Conservation (phyloP, 2,113 vertebrate genomes). For the Meleagris gallopavo region DNA sequence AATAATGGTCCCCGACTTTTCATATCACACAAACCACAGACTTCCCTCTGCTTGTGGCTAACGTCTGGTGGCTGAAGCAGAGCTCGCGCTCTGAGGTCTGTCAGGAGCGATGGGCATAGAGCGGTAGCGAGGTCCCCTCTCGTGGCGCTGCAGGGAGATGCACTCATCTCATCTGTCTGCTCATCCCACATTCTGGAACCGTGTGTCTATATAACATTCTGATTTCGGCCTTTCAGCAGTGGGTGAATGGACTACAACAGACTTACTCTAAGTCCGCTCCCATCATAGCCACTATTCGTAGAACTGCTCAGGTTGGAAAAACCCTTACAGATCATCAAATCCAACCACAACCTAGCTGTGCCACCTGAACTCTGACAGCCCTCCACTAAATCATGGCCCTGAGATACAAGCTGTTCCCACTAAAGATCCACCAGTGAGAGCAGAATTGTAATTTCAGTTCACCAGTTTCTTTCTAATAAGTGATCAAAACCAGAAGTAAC, state of each 20-base stretch:
- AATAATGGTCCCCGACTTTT: constrained; percentile 38
- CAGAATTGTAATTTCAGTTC: neutral
- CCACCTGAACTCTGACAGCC: no score
- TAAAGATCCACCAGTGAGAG: neutral
- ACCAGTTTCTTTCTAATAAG: neutral
- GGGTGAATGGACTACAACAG: neutral
- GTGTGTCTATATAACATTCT: neutral
- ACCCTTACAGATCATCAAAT: no score
- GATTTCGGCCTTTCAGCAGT: neutral
- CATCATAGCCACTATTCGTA: neutral
- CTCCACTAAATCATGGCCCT: no score
- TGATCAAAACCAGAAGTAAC: neutral
- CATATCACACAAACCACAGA: neutral
- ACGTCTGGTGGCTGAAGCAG: neutral
- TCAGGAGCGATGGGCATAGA: neutral
- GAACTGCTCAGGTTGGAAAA: no score
- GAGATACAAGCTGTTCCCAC: neutral
- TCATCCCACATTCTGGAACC: neutral
- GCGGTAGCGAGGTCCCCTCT: constrained; percentile 68
- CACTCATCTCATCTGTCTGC: no score
- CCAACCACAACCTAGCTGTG: no score
- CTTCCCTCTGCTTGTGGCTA: constrained; percentile 22
- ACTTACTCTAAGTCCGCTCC: neutral
- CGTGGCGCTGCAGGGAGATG: constrained; percentile 37
- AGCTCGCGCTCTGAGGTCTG: neutral